Conservation (phyloP, 2,797 vertebrate species). For the Aselliscus stoliczkanus region DNA sequence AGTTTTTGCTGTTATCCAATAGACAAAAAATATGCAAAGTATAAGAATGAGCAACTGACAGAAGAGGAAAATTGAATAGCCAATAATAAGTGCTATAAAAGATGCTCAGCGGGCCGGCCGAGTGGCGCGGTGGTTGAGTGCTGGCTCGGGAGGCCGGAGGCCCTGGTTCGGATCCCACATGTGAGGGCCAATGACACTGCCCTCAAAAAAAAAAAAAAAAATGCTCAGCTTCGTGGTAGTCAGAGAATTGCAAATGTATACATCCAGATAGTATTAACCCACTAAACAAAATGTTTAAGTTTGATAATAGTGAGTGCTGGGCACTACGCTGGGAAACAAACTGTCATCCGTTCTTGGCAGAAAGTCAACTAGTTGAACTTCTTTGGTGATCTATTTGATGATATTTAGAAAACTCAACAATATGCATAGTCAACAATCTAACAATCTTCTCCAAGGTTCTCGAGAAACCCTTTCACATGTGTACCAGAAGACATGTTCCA, state of each 20-base stretch:
- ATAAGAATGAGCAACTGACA: neutral
- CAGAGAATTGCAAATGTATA: neutral
- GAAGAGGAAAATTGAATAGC: neutral
- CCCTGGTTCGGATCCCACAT: too few species aligned
- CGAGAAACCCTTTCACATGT: neutral
- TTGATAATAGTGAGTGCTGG: neutral
- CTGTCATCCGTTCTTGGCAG: neutral
- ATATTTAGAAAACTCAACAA: neutral
- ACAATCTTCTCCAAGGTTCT: neutral
- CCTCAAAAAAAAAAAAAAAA: too few species aligned
- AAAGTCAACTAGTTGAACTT: neutral
- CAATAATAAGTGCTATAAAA: neutral
- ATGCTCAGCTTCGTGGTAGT: neutral
- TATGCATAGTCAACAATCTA: neutral
- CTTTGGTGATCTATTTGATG: neutral
- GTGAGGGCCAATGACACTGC: too few species aligned
- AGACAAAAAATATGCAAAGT: neutral
- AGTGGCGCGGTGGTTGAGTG: too few species aligned
- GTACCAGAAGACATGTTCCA: neutral
- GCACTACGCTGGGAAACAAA: neutral
- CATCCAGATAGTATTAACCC: neutral
- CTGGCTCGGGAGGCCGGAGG: too few species aligned
- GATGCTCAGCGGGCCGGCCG: neutral
- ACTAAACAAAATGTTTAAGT: neutral
- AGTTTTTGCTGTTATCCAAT: neutral